These are phyloP conservation scores for Turnix velox DNA, from an alignment of 2,113 vertebrate genomes.

Conservation along the genomic window DNA sequence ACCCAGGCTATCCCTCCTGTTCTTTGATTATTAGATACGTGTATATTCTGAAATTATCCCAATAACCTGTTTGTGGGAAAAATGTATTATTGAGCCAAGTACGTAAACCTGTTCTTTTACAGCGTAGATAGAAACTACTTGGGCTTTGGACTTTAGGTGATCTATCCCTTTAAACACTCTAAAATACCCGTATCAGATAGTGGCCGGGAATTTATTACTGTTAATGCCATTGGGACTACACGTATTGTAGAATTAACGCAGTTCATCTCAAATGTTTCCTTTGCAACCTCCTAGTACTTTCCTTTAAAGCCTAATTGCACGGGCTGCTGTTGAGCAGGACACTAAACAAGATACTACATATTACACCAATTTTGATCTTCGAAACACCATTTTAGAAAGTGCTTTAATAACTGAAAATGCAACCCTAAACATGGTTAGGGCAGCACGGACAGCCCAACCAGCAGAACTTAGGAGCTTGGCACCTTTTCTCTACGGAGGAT, in stretches of 20 bases:
- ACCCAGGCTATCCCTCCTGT: not conserved
- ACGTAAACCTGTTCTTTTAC: not conserved
- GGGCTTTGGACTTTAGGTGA: not conserved
- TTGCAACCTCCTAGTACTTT: not conserved
- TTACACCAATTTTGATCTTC: not conserved
- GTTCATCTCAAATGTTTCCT: not conserved
- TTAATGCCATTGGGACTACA: not conserved
- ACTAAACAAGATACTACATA: accelerated
- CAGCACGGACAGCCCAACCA: not conserved
- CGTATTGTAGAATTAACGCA: not conserved
- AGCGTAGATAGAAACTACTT: not conserved
- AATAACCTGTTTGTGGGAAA: not conserved
- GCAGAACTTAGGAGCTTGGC: not conserved
- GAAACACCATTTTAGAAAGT: not conserved
- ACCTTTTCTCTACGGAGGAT: not conserved
- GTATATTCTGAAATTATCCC: not conserved
- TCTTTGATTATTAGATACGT: not conserved
- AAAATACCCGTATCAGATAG: not conserved
- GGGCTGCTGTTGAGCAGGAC: not conserved
- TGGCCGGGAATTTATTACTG: not conserved
- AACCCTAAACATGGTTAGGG: not conserved
- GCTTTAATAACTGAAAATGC: not conserved
- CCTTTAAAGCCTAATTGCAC: not conserved
- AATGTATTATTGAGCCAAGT: not conserved
- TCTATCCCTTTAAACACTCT: not conserved